Conservation (phyloP, 2,113 vertebrate species). For the Stomatorhinus ivindoensis region DNA sequence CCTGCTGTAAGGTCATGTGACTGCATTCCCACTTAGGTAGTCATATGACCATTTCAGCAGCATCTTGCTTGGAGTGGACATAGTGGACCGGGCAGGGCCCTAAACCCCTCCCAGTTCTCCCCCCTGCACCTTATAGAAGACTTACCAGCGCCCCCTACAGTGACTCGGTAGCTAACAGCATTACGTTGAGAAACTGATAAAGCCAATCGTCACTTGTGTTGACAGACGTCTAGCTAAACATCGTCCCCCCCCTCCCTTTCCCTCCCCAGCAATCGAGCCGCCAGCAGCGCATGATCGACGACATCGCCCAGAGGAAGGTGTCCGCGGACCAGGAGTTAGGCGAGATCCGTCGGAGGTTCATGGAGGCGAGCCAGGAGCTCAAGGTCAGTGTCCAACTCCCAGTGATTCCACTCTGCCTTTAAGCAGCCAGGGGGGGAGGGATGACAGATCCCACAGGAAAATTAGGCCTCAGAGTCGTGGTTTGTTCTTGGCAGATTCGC, state of each 20-base stretch:
- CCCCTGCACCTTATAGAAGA: background rate
- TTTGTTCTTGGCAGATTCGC: constrained; percentile 35
- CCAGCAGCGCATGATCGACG: constrained; percentile 74
- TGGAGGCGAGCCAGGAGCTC: constrained; percentile 75
- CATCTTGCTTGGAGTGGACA: background rate
- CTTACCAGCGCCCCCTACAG: background rate
- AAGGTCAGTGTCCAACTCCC: constrained; percentile 69
- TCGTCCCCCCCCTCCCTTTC: constrained; percentile 6
- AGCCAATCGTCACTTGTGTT: background rate
- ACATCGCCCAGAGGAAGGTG: constrained; percentile 59
- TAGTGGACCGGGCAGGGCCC: background rate
- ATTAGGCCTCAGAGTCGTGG: constrained; percentile 60
- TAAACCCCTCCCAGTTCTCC: background rate
- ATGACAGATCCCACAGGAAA: constrained; percentile 67
- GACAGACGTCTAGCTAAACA: background rate
- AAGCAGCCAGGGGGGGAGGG: constrained; percentile 62
- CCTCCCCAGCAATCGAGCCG: constrained; percentile 57
- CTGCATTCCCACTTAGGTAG: background rate
- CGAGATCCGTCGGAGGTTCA: constrained; percentile 70
- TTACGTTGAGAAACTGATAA: background rate
- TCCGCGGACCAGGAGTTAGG: constrained; percentile 65
- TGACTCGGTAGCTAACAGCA: background rate
- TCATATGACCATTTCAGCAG: background rate
- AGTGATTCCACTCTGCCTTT: constrained; percentile 54
- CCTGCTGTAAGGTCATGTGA: background rate